phyloP scores from a whole-genome alignment of 2,888 invertebrate genomes.

The Doris montereyensis region DNA sequence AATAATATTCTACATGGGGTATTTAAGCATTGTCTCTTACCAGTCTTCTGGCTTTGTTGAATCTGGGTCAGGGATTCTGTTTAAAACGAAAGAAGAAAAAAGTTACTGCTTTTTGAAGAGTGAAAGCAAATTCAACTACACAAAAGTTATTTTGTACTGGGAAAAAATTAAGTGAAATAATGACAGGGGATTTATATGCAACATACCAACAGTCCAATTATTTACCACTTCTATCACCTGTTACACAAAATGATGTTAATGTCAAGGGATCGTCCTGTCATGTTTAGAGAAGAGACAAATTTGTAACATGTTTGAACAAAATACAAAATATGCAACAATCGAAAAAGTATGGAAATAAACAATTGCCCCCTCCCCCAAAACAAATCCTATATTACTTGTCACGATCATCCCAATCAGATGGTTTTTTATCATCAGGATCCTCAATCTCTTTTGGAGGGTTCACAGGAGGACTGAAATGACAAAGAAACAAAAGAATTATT shows the following conservation, averaged over 20 bases:
- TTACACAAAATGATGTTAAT: too few relatives aligned
- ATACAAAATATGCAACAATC: background rate
- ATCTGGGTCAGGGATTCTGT: slow-evolving; percentile 85
- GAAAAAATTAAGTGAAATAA: too few relatives aligned
- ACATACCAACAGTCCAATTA: too few relatives aligned
- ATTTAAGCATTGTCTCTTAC: too few relatives aligned
- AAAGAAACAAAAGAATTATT: too few relatives aligned
- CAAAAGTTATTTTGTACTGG: background rate
- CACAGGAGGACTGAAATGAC: slow-evolving; percentile 89
- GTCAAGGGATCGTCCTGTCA: too few relatives aligned
- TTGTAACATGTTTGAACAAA: too few relatives aligned
- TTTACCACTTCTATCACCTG: too few relatives aligned
- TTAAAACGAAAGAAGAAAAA: too few relatives aligned
- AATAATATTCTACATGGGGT: too few relatives aligned
- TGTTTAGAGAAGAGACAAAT: too few relatives aligned
- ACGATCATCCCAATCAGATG: slow-evolving; percentile 96
- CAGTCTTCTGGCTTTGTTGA: slow-evolving; percentile 95
- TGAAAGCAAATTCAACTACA: background rate
- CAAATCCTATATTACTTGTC: slow-evolving; percentile 77
- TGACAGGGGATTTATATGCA: too few relatives aligned
- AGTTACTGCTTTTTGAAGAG: background rate
- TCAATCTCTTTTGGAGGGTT: slow-evolving; percentile 96
- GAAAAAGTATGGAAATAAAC: background rate
- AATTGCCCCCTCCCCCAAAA: background rate
- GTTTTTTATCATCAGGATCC: slow-evolving; percentile 87